These are phyloP conservation scores for Peribatodes rhomboidaria DNA, from an alignment of 2,888 invertebrate genomes.

Conservation along the genomic window DNA sequence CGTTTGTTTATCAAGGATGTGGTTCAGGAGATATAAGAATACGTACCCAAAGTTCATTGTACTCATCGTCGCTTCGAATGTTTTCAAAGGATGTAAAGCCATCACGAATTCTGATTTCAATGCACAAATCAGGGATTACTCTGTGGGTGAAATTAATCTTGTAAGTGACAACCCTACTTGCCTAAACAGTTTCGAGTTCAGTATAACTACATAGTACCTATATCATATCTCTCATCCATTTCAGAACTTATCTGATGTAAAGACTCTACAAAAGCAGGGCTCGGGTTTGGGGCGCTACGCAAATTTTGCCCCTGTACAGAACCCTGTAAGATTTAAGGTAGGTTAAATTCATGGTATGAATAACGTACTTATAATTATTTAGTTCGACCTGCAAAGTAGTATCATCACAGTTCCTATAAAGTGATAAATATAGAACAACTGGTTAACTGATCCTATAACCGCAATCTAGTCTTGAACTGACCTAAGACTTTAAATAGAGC, in stretches of 20 bases:
- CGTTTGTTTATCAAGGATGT: constrained; percentile 47
- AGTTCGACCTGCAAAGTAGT: neutral
- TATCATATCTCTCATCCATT: constrained; percentile 46
- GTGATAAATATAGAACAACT: constrained; percentile 1
- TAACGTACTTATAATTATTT: too few species aligned
- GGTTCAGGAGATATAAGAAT: constrained; percentile 34
- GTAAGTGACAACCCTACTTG: constrained; percentile 58
- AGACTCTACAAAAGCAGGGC: constrained; percentile 72
- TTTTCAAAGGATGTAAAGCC: constrained; percentile 48
- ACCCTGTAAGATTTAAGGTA: constrained; percentile 70
- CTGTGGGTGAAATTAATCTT: constrained; percentile 56
- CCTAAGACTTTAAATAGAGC: neutral
- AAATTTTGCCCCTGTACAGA: constrained; percentile 60
- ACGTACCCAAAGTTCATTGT: constrained; percentile 38
- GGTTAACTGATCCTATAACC: too few species aligned
- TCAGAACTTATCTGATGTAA: constrained; percentile 70
- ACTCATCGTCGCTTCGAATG: constrained; percentile 39
- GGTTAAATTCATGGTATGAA: constrained; percentile 7
- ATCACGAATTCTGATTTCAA: constrained; percentile 68
- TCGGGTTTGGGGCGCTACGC: constrained; percentile 59
- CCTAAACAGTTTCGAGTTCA: neutral
- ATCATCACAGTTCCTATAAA: neutral
- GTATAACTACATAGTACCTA: neutral
- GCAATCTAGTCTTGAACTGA: too few species aligned
- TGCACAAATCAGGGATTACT: constrained; percentile 69